phyloP scores from a whole-genome alignment of 2,113 vertebrate genomes.

The Stomatorhinus ivindoensis region DNA sequence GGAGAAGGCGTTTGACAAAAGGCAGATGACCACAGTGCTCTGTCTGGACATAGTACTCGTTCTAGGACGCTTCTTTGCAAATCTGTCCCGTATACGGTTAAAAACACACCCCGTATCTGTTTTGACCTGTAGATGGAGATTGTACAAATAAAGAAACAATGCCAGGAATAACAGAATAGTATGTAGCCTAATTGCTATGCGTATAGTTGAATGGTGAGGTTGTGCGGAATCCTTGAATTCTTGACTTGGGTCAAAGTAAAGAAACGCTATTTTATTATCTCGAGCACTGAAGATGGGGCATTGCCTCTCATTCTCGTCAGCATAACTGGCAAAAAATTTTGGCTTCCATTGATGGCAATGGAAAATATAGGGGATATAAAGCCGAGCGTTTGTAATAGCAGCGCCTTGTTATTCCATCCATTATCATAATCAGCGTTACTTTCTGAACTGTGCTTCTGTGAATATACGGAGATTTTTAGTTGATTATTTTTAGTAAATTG shows the following conservation, averaged over 20 bases:
- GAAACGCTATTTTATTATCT: constrained; percentile 27
- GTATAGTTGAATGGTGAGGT: background rate
- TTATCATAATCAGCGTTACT: constrained; percentile 66
- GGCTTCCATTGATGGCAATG: background rate
- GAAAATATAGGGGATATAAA: constrained; percentile 28
- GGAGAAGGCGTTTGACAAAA: background rate
- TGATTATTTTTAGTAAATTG: background rate
- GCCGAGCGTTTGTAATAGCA: constrained; percentile 45
- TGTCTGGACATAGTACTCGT: background rate
- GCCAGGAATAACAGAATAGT: background rate
- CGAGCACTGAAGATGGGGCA: constrained; percentile 16
- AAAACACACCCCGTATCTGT: background rate
- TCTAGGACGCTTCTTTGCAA: background rate
- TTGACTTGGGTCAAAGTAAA: constrained; percentile 29
- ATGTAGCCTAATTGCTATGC: background rate
- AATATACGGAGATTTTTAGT: constrained; percentile 31
- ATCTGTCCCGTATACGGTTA: background rate
- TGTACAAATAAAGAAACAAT: background rate
- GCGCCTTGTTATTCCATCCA: constrained; percentile 60
- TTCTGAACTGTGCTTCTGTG: constrained; percentile 52
- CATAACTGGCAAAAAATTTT: constrained; percentile 41
- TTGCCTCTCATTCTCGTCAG: constrained; percentile 40
- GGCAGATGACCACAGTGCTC: background rate
- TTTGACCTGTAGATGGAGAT: background rate
- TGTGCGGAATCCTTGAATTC: constrained; percentile 19